These are phyloP conservation scores for Conus betulinus DNA, from an alignment of 1,140 invertebrate genomes.

Conservation along the genomic window DNA sequence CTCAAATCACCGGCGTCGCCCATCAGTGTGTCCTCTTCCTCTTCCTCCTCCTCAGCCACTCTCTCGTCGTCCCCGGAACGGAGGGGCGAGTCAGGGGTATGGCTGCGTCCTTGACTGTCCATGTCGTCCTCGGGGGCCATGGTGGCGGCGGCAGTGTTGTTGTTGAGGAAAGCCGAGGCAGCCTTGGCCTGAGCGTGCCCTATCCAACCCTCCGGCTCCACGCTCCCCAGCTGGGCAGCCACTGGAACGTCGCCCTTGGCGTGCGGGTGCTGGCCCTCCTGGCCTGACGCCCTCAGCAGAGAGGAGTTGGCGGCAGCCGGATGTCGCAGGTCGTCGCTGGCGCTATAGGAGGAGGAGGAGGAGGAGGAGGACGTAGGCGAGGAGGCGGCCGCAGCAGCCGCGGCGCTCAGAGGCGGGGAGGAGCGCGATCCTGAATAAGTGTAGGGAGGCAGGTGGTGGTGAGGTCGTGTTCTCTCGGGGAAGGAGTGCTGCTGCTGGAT, in stretches of 20 bases:
- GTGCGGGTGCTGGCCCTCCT: neutral
- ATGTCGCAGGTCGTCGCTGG: constrained; percentile 9
- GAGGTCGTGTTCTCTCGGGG: constrained; percentile 25
- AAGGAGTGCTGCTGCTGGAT: constrained; percentile 36
- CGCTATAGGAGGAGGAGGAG: neutral
- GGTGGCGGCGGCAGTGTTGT: constrained; percentile 15
- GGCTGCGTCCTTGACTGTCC: constrained; percentile 32
- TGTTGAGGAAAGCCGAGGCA: constrained; percentile 31
- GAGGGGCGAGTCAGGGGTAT: constrained; percentile 34
- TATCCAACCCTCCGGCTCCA: neutral
- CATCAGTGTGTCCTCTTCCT: constrained; percentile 13
- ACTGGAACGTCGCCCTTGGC: constrained; percentile 3
- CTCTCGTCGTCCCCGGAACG: constrained; percentile 46
- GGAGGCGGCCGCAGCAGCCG: neutral
- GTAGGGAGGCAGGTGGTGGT: constrained; percentile 6
- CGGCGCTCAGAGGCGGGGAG: neutral
- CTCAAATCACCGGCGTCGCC: constrained; percentile 51
- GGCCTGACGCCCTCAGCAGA: neutral
- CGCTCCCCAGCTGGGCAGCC: neutral
- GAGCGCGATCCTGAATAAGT: neutral
- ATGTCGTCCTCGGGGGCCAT: constrained; percentile 13
- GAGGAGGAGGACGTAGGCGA: constrained; percentile 10
- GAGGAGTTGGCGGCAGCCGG: neutral
- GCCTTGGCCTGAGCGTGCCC: constrained; percentile 8
- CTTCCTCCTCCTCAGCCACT: constrained; percentile 43